Base-by-base conservation (phyloP, 1,140 invertebrate species). In the Eupeodes corollae region DNA sequence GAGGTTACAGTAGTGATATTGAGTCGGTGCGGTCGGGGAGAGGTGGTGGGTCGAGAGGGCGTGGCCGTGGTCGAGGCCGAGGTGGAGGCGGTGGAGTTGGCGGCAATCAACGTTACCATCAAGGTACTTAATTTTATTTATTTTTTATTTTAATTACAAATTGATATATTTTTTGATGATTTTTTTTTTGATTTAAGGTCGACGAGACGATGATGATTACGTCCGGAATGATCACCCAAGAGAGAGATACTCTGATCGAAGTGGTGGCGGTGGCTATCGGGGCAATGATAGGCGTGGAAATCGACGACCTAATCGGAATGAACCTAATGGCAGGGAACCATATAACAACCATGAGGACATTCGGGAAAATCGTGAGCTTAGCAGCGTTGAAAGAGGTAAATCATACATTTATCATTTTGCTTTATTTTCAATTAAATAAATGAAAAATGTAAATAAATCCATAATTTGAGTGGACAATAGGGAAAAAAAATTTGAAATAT, bases 1-100 rank as follows among this genome's bases (percentile, higher is more conserved):
- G 67, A 44, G 64, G 67, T 44, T 69, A 69, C 47, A 68, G 64
- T 49, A 68, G 63, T 51, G 67, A 69, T 42, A 63, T 69, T 38
- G 64, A 68, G 44, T 68, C 66, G 0, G 63, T 68, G 32, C 63
- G 66, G 19, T 68, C 66, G 1, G 58, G 61, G 52, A 63, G 66
- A 33, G 67, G 67, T 42, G 59, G 60, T 44, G 21, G 21, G 21
- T 51, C 53, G 15, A 56, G 63, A 13, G 63, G 65, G 16, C 56
- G 62, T 30, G 59, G 62, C 6, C 54, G 63, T 9, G 63, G 59
- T 40, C 53, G 61, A 40, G 59, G 65, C 13, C 56, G 62, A 31
- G 56, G 58, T 18, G 56, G 57, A 11, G 42, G 47, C 14, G 47
- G 47, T 15, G 42, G 47, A n/a, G 54, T 56, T n/a, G 61, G 56